Percentiles rank a stretch among this genome's conserved stretches.
Evolutionary conservation across 2,888 invertebrate genomes (phyloP).

Genomic region (Microctonus hyperodae): DNA sequence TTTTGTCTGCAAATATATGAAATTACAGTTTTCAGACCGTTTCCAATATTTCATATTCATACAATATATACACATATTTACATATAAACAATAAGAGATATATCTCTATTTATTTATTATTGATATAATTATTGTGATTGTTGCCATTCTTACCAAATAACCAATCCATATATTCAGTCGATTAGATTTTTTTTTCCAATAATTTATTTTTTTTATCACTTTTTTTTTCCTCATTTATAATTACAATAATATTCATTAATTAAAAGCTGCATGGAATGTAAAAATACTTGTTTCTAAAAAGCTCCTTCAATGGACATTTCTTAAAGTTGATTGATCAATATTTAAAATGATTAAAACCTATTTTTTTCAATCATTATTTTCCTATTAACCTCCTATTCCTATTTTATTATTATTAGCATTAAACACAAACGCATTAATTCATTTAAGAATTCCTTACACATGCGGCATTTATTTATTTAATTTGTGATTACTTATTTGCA

Average conservation of each 20-base stretch:
- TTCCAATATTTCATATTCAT: too few species aligned
- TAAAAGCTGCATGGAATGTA: slow-evolving; percentile 55
- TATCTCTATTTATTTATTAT: neutral
- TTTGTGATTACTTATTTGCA: neutral
- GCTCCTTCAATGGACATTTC: neutral
- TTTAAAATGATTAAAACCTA: neutral
- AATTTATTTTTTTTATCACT: neutral
- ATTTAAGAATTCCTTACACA: neutral
- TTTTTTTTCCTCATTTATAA: slow-evolving; percentile 13
- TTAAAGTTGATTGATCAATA: neutral
- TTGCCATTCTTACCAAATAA: neutral
- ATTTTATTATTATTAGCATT: neutral
- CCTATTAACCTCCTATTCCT: too few species aligned
- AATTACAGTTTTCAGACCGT: too few species aligned
- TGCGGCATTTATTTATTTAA: neutral
- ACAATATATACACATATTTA: slow-evolving; percentile 4
- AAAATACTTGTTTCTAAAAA: slow-evolving; percentile 36
- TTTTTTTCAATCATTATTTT: neutral
- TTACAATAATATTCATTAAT: neutral
- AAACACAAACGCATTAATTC: neutral
- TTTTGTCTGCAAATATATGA: too few species aligned
- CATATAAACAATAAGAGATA: neutral
- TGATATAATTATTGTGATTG: too few species aligned
- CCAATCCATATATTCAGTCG: neutral
- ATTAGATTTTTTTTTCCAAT: neutral